A percentile compares a stretch with the other conserved stretches of the same genome.
Evolutionary conservation across 2,797 vertebrate genomes (phyloP).

Genomic region (Epinephelus malabaricus): DNA sequence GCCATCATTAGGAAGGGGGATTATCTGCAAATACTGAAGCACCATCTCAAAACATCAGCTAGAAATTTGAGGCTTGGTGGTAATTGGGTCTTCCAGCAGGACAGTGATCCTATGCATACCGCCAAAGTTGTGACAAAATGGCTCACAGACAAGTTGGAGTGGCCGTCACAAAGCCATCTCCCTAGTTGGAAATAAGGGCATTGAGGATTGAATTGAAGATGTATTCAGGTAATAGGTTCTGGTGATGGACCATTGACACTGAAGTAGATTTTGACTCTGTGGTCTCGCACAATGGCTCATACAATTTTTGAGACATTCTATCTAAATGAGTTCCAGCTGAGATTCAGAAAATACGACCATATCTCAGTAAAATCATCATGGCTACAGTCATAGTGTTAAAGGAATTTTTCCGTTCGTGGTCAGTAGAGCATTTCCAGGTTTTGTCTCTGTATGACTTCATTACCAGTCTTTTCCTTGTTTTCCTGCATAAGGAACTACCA

Average conservation of each 20-base stretch:
- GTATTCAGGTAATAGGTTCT: conserved; percentile 38
- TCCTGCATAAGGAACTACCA: not conserved
- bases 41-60: not conserved
- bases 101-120: too few relatives aligned
- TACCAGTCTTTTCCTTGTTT: conserved; percentile 3
- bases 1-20: not conserved
- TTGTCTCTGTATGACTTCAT: conserved; percentile 30
- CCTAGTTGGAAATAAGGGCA: conserved; percentile 21
- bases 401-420: conserved; percentile 10
- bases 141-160: too few relatives aligned
- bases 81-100: too few relatives aligned
- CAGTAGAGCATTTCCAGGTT: conserved; percentile 32
- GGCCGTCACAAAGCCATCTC: not conserved
- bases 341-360: conserved; percentile 35
- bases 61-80: too few relatives aligned
- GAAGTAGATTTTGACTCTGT: conserved; percentile 46
- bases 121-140: too few relatives aligned
- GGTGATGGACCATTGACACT: conserved; percentile 51
- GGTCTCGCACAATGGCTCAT: not conserved
- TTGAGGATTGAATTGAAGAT: conserved; percentile 32
- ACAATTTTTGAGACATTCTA: conserved; percentile 22
- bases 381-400: not conserved
- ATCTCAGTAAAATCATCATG: conserved; percentile 15
- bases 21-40: not conserved
- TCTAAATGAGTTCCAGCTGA: conserved; percentile 46